Evolutionary conservation across 2,113 vertebrate species (phyloP).

Genomic region (Pterocles gutturalis): DNA sequence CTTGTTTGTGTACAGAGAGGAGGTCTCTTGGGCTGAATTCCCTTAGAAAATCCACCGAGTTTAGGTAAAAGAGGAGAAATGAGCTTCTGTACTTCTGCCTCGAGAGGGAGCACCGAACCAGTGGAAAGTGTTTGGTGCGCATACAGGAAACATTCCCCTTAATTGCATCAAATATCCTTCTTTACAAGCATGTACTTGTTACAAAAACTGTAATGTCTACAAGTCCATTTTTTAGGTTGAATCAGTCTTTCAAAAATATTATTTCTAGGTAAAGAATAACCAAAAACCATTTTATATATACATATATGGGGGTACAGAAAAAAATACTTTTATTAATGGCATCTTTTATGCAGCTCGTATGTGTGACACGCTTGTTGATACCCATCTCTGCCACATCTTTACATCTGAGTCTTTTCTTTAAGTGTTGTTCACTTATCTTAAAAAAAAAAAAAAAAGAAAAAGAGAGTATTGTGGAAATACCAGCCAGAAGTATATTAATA

Average conservation of each 20-base stretch:
- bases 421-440: neutral
- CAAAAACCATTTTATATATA: neutral
- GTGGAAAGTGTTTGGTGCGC: neutral
- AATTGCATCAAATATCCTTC: neutral
- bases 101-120: conserved; percentile 35
- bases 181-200: neutral
- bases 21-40: neutral
- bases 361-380: neutral
- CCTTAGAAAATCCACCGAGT: accelerated
- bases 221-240: neutral
- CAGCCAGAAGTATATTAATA: neutral
- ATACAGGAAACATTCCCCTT: neutral
- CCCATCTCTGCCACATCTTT: neutral
- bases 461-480: neutral
- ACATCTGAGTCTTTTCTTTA: neutral
- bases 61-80: neutral
- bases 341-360: neutral
- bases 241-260: neutral
- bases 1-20: neutral
- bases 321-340: neutral
- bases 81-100: conserved; percentile 24
- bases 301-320: neutral
- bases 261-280: neutral
- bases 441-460: neutral
- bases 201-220: neutral